Evolutionary conservation across 2,888 invertebrate species (phyloP).

Genomic region (Eumacrocentrus americanus): DNA sequence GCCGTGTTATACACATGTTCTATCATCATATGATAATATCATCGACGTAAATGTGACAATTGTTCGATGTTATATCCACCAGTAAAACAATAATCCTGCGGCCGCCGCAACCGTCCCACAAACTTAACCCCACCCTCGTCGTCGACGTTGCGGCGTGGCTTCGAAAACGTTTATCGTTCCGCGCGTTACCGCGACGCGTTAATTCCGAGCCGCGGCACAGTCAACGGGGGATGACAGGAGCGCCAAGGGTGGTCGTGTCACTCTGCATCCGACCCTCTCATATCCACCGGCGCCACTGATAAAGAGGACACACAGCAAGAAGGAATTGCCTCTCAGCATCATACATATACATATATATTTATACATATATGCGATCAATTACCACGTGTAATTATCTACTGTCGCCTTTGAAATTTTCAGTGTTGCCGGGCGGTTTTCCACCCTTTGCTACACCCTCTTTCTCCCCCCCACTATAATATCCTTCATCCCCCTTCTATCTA

Average conservation of each 20-base stretch:
- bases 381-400: conserved; percentile 35
- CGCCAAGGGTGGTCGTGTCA: conserved; percentile 4
- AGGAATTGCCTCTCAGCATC: too few relatives aligned
- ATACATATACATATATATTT: too few relatives aligned
- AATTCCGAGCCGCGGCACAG: conserved; percentile 14
- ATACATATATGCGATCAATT: conserved; percentile 38
- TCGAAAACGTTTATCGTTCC: conserved; percentile 8
- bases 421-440: conserved; percentile 27
- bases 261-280: background rate
- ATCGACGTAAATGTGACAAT: background rate
- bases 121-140: background rate
- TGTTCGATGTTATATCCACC: background rate
- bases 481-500: conserved; percentile 14
- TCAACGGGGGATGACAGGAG: conserved; percentile 7
- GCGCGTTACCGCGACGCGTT: conserved; percentile 20
- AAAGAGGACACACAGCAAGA: background rate
- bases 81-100: conserved; percentile 1
- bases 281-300: background rate
- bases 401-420: conserved; percentile 38
- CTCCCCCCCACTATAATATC: background rate
- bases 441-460: background rate
- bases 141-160: conserved; percentile 8
- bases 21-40: too few relatives aligned
- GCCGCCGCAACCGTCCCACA: background rate
- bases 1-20: too few relatives aligned